Evolutionary conservation across 2,113 vertebrate genomes (phyloP), one percentile per base, ranked within the genome.

Genomic region (Nematolebias whitei): DNA sequence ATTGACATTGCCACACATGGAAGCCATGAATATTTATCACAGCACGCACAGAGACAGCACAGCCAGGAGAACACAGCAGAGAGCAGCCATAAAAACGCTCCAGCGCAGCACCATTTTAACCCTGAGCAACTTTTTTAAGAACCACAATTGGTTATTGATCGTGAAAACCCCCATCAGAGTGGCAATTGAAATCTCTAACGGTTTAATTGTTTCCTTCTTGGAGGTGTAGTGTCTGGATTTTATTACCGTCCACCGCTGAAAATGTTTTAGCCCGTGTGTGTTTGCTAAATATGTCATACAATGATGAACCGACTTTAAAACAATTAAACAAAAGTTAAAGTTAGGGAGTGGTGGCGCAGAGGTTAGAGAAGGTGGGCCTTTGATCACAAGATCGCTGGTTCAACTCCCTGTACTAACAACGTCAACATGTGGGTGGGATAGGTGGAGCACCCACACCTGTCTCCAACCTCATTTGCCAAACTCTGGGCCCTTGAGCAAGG

Each of bases 101-200:
- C 44, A 13, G 19, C 12, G 18, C 20, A 1, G 48, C 19, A 52
- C 49, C 44, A 64, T 52, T 49, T 52, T 58, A 73, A 23, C 68
- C 44, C 23, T 8, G 24, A 51, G 29, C 52, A 68, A 77, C 72
- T 66, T 65, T 76, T n/a, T 79, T 64, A 75, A 68, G 70, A 74
- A 56, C 69, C 80, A 71, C 39, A 40, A 60, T 64, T 47, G 18
- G 66, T 71, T 84, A 86, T 89, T 10, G 82, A 88, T 85, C 82
- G 53, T 61, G 79, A 82, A 81, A 79, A 76, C 59, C 63, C n/a
- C 75, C 63, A 83, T 85, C 60, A 81, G 68, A 72, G 77, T 51
- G 71, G 79, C 87, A 90, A 90, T 87, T 90, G 86, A 89, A 90
- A 88, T 85, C 78, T 87, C 86, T 48, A 69, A 61, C 74, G 83